Evolutionary conservation across 2,888 invertebrate species (phyloP).

Genomic region (Osedax frankpressi): DNA sequence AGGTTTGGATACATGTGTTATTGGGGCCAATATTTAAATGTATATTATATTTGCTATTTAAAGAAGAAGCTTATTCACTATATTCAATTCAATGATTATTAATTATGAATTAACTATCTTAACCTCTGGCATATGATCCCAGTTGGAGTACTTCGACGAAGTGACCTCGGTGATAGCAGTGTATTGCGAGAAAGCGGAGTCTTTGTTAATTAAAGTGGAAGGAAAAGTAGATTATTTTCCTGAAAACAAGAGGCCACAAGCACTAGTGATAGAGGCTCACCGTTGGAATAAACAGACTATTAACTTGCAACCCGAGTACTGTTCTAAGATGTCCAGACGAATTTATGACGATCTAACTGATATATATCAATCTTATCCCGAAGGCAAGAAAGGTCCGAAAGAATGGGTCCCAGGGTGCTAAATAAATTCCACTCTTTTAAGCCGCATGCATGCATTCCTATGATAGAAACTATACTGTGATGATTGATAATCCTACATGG

Average conservation of each 20-base stretch:
- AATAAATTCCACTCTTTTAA: too few species aligned
- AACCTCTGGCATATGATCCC: too few species aligned
- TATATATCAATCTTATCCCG: not conserved
- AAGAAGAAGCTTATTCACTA: too few species aligned
- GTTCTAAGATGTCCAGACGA: not conserved
- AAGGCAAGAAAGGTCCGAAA: not conserved
- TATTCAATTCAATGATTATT: too few species aligned
- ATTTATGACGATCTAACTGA: not conserved
- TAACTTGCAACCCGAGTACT: not conserved
- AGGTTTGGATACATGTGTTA: too few species aligned
- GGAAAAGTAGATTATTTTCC: not conserved
- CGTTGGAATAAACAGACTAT: not conserved
- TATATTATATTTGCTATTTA: too few species aligned
- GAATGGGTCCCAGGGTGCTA: not conserved
- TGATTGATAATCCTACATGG: too few species aligned
- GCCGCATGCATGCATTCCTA: too few species aligned
- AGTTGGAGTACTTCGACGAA: not conserved
- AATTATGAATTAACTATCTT: too few species aligned
- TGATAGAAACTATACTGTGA: too few species aligned
- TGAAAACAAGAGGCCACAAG: not conserved
- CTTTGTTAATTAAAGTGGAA: not conserved
- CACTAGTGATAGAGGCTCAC: not conserved
- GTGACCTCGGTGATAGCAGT: not conserved
- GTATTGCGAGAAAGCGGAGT: not conserved
- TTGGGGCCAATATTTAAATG: too few species aligned